Evolutionary conservation across 2,888 invertebrate genomes (phyloP).

Genomic region (Lasioglossum morio): DNA sequence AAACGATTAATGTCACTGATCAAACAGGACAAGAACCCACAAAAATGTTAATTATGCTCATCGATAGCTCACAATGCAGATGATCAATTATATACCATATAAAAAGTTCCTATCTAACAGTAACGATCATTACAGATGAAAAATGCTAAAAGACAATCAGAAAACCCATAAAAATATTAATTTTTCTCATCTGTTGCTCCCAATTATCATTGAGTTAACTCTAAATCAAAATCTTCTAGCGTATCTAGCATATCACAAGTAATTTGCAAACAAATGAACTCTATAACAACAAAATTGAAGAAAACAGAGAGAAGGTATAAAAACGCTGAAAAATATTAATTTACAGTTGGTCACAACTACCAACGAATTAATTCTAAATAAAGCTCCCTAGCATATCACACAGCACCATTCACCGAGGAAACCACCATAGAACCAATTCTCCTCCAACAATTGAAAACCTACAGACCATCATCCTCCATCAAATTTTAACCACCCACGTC

Average conservation of each 20-base stretch:
- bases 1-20: too few species aligned
- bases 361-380: neutral
- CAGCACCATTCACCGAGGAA: neutral
- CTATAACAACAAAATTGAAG: neutral
- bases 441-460: neutral
- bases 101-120: neutral
- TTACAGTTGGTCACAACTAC: neutral
- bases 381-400: neutral
- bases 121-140: neutral
- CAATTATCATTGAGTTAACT: neutral
- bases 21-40: neutral
- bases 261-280: neutral
- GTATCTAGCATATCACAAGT: neutral
- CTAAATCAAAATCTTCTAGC: too few species aligned
- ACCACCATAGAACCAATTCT: neutral
- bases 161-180: neutral
- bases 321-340: neutral
- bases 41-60: neutral
- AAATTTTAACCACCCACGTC: neutral
- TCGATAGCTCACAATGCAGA: neutral
- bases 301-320: neutral
- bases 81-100: neutral
- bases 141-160: neutral
- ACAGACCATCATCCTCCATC: neutral
- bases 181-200: neutral